Conservation (phyloP, 2,797 vertebrate genomes). For the Eurystomus glaucurus region DNA sequence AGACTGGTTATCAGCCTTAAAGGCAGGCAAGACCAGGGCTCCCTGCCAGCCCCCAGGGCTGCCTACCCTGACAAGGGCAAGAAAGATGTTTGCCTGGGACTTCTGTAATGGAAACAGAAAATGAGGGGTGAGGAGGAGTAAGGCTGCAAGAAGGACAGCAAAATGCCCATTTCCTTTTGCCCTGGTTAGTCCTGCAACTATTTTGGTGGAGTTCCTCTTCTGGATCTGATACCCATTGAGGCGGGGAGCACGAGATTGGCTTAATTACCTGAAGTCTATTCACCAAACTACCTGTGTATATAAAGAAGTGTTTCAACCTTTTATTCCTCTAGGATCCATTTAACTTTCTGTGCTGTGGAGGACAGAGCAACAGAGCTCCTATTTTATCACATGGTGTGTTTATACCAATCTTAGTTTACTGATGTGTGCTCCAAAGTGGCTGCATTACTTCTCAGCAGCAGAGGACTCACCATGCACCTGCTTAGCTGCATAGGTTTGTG, state of each 20-base stretch:
- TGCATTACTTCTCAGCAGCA: background rate
- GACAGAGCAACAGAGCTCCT: accelerated
- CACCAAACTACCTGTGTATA: background rate
- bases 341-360: background rate
- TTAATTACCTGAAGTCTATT: background rate
- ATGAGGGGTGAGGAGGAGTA: background rate
- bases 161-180: background rate
- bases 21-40: background rate
- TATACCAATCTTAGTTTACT: background rate
- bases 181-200: background rate
- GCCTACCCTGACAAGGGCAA: background rate
- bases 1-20: background rate
- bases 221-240: background rate
- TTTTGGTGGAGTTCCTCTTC: background rate
- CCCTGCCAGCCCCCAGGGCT: too few relatives aligned
- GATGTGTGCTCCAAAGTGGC: background rate
- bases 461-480: accelerated
- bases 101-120: background rate
- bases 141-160: background rate
- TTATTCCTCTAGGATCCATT: background rate
- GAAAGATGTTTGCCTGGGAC: background rate
- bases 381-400: background rate
- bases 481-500: background rate
- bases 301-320: background rate
- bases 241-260: background rate